Conservation (phyloP, 2,113 vertebrate species). For the Oncorhynchus clarkii region DNA sequence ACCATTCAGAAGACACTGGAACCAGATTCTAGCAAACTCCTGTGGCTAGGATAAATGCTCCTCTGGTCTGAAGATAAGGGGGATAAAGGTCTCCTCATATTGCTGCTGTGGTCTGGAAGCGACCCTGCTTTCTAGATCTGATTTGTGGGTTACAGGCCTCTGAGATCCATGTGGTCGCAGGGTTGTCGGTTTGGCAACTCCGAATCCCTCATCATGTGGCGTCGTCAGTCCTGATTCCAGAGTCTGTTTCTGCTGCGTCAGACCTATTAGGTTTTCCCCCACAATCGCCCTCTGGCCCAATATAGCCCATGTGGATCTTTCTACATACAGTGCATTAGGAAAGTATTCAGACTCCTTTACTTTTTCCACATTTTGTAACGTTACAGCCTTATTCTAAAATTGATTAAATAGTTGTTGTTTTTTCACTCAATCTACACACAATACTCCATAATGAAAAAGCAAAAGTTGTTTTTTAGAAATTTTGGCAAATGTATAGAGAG, state of each 20-base stretch:
- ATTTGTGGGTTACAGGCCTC: background rate
- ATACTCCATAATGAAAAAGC: no score
- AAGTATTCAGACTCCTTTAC: background rate
- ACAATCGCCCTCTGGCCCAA: background rate
- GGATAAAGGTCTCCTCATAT: background rate
- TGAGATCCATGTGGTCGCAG: constrained; percentile 4
- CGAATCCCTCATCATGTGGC: constrained; percentile 10
- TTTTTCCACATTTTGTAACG: no score
- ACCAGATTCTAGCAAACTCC: background rate
- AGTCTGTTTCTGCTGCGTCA: background rate
- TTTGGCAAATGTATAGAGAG: no score
- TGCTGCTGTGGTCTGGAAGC: background rate
- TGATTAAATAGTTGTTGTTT: no score
- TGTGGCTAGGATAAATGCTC: background rate
- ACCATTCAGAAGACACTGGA: background rate
- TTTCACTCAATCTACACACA: no score
- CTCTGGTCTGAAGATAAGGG: background rate
- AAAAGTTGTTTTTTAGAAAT: no score
- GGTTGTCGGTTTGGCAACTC: constrained; percentile 13
- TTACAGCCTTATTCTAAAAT: no score
- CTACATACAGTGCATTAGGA: background rate
- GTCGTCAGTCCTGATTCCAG: background rate
- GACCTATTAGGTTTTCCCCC: background rate
- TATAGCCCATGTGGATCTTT: background rate
- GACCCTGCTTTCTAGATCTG: background rate